phyloP scores from a whole-genome alignment of 2,888 invertebrate species.

The Myopa testacea region DNA sequence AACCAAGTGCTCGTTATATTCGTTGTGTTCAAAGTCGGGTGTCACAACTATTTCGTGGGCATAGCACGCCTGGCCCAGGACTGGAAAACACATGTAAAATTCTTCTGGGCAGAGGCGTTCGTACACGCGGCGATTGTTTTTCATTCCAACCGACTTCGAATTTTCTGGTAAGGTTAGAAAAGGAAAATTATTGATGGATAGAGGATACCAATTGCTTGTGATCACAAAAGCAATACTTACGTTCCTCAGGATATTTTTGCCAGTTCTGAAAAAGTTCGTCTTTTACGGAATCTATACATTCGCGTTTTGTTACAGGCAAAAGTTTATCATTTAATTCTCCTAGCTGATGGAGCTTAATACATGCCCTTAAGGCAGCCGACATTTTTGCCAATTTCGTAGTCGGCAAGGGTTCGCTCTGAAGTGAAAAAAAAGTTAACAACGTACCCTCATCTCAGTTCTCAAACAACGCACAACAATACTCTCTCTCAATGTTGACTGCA shows the following conservation, averaged over 20 bases:
- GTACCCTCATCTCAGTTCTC: neutral
- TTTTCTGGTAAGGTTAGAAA: conserved; percentile 56
- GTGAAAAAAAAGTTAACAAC: conserved; percentile 11
- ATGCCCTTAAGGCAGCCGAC: conserved; percentile 83
- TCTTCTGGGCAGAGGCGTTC: conserved; percentile 63
- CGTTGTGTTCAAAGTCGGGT: conserved; percentile 70
- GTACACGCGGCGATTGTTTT: conserved; percentile 72
- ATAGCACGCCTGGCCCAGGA: conserved; percentile 62
- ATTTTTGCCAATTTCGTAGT: conserved; percentile 79
- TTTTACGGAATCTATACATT: conserved; percentile 56
- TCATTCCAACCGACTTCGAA: conserved; percentile 71
- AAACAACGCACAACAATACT: conserved; percentile 73
- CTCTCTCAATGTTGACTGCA: conserved; percentile 80
- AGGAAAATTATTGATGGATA: conserved; percentile 57
- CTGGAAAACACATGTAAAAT: conserved; percentile 54
- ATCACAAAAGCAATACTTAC: conserved; percentile 47
- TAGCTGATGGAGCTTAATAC: conserved; percentile 76
- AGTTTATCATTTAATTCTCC: conserved; percentile 82
- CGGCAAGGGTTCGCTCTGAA: conserved; percentile 73
- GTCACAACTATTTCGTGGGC: conserved; percentile 74
- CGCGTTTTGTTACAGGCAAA: conserved; percentile 71
- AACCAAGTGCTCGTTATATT: conserved; percentile 65
- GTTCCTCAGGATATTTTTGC: conserved; percentile 63
- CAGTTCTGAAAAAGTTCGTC: conserved; percentile 76
- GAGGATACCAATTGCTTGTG: neutral